Percentiles rank a stretch among this genome's conserved stretches.
Evolutionary conservation across 2,797 vertebrate species (phyloP).

Genomic region (Microctenopoma stevenorrisi): DNA sequence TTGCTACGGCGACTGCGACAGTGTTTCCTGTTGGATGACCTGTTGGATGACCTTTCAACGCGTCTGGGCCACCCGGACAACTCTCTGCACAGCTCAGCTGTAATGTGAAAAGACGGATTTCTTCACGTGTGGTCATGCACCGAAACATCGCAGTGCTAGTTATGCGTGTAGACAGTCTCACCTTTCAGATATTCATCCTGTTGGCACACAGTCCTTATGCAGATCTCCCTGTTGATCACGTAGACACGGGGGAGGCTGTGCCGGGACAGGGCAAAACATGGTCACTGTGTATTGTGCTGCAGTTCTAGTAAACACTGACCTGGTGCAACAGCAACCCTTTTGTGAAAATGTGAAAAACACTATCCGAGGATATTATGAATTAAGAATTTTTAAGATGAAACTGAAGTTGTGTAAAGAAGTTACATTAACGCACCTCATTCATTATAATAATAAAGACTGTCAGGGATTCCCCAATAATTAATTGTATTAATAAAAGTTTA

Average conservation of each 20-base stretch:
- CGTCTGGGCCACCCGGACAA: conserved; percentile 84
- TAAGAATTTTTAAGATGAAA: neutral
- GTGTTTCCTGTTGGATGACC: conserved; percentile 72
- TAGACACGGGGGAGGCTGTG: conserved; percentile 83
- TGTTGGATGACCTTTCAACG: conserved; percentile 75
- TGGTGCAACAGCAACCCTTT: neutral
- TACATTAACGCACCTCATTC: neutral
- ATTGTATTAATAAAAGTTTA: too few relatives aligned
- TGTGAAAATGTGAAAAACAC: neutral
- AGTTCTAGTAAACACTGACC: neutral
- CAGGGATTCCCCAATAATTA: too few relatives aligned
- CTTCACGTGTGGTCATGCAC: neutral
- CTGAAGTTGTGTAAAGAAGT: neutral
- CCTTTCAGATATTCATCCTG: conserved; percentile 84
- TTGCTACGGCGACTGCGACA: conserved; percentile 76
- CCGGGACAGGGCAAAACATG: conserved; percentile 25
- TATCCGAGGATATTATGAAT: neutral
- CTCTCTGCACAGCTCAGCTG: conserved; percentile 86
- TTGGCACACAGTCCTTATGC: conserved; percentile 82
- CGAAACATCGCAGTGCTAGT: neutral
- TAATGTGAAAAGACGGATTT: conserved; percentile 7
- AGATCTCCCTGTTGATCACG: conserved; percentile 88
- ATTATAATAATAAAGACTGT: neutral
- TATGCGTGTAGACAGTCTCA: conserved; percentile 40
- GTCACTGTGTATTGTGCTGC: conserved; percentile 1